Evolutionary conservation across 1,140 invertebrate genomes (phyloP).

Genomic region (Penaeus chinensis): DNA sequence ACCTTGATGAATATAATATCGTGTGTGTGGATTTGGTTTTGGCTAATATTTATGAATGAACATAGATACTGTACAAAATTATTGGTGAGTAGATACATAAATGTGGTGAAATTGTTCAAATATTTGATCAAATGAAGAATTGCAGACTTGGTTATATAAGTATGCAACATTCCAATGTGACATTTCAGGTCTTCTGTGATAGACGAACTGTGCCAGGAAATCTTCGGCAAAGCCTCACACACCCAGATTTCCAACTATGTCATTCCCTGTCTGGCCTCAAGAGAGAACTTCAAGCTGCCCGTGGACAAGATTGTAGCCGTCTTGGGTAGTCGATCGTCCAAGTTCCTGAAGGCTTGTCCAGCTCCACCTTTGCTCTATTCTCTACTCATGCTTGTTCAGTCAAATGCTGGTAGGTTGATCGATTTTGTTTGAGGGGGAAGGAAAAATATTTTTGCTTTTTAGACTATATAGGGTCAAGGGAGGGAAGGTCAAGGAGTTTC

Average conservation of each 20-base stretch:
- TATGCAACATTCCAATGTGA: background rate
- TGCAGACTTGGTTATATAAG: background rate
- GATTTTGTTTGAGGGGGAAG: too few relatives aligned
- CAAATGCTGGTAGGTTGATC: slow-evolving; percentile 23
- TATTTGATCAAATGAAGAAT: too few relatives aligned
- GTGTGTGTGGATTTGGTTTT: too few relatives aligned
- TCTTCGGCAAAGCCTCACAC: slow-evolving; percentile 41
- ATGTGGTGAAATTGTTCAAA: too few relatives aligned
- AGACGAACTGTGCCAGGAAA: slow-evolving; percentile 37
- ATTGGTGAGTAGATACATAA: too few relatives aligned
- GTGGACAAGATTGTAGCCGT: slow-evolving; percentile 44
- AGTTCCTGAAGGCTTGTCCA: slow-evolving; percentile 33
- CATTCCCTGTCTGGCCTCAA: slow-evolving; percentile 37
- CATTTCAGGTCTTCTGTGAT: slow-evolving; percentile 38
- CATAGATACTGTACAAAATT: too few relatives aligned
- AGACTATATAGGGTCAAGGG: too few relatives aligned
- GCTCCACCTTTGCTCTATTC: slow-evolving; percentile 44
- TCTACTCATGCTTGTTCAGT: slow-evolving; percentile 47
- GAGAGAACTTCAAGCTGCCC: slow-evolving; percentile 21
- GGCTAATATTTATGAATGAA: too few relatives aligned
- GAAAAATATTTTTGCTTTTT: too few relatives aligned
- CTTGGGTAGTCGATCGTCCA: slow-evolving; percentile 17
- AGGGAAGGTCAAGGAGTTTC: too few relatives aligned
- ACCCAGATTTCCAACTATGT: slow-evolving; percentile 47
- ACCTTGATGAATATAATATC: too few relatives aligned